A percentile compares a stretch with the other conserved stretches of the same genome.
Conservation (phyloP, 2,113 vertebrate species). For the Rhynchomys soricoides region DNA sequence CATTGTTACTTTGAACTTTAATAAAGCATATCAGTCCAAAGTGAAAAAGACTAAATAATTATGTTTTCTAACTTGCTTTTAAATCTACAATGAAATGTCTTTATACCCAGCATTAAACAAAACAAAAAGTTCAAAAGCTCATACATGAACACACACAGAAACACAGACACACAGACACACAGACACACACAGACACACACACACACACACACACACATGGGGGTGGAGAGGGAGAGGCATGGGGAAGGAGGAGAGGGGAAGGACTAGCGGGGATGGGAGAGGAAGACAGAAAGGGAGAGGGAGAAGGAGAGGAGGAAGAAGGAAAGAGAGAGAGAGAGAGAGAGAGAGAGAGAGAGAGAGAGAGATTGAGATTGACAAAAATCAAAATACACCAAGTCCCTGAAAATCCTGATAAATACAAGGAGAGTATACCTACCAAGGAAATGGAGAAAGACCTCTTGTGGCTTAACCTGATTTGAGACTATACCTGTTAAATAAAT, state of each 20-base stretch:
- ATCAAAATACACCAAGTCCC: not conserved
- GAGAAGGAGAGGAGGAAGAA: too few species aligned
- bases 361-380: not conserved
- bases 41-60: not conserved
- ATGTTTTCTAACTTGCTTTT: conserved; percentile 11
- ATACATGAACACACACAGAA: not conserved
- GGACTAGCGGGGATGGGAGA: not conserved
- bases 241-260: fast-evolving
- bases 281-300: not conserved
- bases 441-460: conserved; percentile 68
- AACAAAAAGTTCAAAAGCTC: not conserved
- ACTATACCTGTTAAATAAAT: conserved; percentile 79
- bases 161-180: not conserved
- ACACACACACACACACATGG: too few species aligned
- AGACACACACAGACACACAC: not conserved
- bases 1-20: not conserved
- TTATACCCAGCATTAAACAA: not conserved
- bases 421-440: conserved; percentile 67
- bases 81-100: not conserved
- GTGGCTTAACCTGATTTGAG: conserved; percentile 70
- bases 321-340: fast-evolving
- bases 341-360: not conserved
- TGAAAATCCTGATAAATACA: conserved; percentile 60
- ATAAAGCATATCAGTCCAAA: not conserved
- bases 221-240: not conserved